These are phyloP conservation scores for Tetranychus cinnabarinus DNA, from an alignment of 1,140 invertebrate species.

Conservation along the genomic window DNA sequence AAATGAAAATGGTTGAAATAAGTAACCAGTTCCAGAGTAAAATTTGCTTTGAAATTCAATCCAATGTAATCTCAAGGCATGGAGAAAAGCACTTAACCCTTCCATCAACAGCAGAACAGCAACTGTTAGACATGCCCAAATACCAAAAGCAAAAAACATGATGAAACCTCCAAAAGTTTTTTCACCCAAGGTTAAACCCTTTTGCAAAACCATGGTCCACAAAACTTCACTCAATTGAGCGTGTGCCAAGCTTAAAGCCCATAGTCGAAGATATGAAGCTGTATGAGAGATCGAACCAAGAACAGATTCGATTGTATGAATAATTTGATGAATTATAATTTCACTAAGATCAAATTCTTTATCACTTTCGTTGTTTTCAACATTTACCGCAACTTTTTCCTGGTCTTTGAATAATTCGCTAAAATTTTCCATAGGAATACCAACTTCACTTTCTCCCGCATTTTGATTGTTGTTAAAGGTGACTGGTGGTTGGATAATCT, in stretches of 20 bases:
- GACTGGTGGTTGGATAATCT: too few relatives aligned
- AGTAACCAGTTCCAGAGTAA: conserved; percentile 22
- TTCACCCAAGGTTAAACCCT: not conserved
- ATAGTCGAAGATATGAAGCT: conserved; percentile 78
- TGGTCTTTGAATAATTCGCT: not conserved
- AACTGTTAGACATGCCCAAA: conserved; percentile 61
- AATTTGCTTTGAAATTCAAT: conserved; percentile 37
- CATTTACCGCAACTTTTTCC: not conserved
- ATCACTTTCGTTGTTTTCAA: conserved; percentile 16
- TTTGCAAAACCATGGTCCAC: conserved; percentile 14
- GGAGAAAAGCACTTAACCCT: conserved; percentile 86
- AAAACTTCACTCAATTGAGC: conserved; percentile 82
- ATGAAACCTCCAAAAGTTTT: conserved; percentile 20
- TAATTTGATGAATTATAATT: conserved; percentile 67
- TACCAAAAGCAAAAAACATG: conserved; percentile 49
- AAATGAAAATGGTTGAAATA: conserved; percentile 20
- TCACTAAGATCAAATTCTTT: conserved; percentile 64
- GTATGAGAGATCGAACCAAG: conserved; percentile 84
- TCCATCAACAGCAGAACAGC: conserved; percentile 81
- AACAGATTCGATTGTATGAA: conserved; percentile 90
- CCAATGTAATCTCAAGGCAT: conserved; percentile 93
- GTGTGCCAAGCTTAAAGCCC: conserved; percentile 82
- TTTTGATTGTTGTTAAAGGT: not conserved
- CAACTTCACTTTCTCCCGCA: too few relatives aligned
- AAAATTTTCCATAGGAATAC: too few relatives aligned